A percentile compares a stretch with the other conserved stretches of the same genome.
phyloP scores from a whole-genome alignment of 2,888 invertebrate species.

The Chirona hameri region DNA sequence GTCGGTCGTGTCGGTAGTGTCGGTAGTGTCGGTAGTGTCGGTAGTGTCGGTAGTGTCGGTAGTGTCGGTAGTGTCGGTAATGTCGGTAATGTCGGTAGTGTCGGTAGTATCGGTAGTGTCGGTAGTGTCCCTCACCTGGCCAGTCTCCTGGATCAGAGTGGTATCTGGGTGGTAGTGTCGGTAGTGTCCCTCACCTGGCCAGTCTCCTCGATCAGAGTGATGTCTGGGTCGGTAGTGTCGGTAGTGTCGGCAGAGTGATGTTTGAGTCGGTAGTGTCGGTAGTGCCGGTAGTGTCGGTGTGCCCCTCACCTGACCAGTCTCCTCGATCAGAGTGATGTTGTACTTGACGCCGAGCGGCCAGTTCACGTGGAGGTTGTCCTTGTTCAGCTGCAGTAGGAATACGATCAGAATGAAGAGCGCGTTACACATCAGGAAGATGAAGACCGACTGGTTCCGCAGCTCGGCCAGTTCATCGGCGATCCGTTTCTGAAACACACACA shows the following conservation, averaged over 20 bases:
- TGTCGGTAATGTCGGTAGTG: too few relatives aligned
- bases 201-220: constrained; percentile 41
- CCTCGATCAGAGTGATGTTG: constrained; percentile 42
- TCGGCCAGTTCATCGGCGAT: constrained; percentile 46
- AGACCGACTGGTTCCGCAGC: constrained; percentile 51
- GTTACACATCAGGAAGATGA: constrained; percentile 55
- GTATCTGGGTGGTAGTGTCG: too few relatives aligned
- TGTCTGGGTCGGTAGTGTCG: too few relatives aligned
- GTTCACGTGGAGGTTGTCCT: constrained; percentile 51
- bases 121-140: too few relatives aligned
- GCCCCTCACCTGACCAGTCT: constrained; percentile 39
- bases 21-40: too few relatives aligned
- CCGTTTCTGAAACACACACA: constrained; percentile 45
- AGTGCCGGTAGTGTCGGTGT: background rate
- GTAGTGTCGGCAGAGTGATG: too few relatives aligned
- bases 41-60: too few relatives aligned
- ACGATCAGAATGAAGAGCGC: constrained; percentile 55
- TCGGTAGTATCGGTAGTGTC: too few relatives aligned
- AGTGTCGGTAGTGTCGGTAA: too few relatives aligned
- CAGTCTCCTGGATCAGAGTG: too few relatives aligned
- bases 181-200: constrained; percentile 36
- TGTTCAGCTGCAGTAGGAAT: constrained; percentile 54
- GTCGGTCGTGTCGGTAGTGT: too few relatives aligned
- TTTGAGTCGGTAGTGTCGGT: too few relatives aligned
- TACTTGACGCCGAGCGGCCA: constrained; percentile 55